phyloP scores from a whole-genome alignment of 2,113 vertebrate genomes.

The Xiphophorus hellerii region DNA sequence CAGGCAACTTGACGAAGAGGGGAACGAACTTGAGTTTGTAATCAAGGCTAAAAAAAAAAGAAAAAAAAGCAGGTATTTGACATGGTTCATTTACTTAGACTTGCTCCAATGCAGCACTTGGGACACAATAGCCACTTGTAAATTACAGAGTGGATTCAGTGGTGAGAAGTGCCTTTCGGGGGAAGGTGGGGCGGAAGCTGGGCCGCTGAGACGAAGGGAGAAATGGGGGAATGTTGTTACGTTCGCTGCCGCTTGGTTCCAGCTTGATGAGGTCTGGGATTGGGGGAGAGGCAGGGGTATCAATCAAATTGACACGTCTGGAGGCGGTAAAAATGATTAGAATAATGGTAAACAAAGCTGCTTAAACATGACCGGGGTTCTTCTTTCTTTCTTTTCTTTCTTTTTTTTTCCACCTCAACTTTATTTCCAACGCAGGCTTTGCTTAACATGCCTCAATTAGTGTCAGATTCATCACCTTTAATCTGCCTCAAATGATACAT shows the following conservation, averaged over 20 bases:
- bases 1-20: background rate
- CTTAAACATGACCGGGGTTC: conserved; percentile 30
- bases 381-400: conserved; percentile 1
- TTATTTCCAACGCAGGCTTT: conserved; percentile 11
- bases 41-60: conserved; percentile 39
- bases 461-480: conserved; percentile 48
- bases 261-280: conserved; percentile 72
- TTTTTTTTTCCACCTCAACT: conserved; percentile 26
- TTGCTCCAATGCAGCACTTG: conserved; percentile 64
- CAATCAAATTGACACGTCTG: conserved; percentile 70
- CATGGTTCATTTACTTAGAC: conserved; percentile 65
- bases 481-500: conserved; percentile 55
- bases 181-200: conserved; percentile 33
- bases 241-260: conserved; percentile 46
- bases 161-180: conserved; percentile 65
- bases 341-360: conserved; percentile 70
- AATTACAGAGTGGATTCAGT: conserved; percentile 68
- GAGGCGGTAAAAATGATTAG: conserved; percentile 68
- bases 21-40: conserved; percentile 27
- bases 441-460: conserved; percentile 45
- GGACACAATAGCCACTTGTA: conserved; percentile 69
- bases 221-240: conserved; percentile 51
- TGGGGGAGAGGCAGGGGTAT: conserved; percentile 55
- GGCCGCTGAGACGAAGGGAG: conserved; percentile 4
- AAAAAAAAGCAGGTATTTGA: conserved; percentile 46